These are phyloP conservation scores for Pholis gunnellus DNA, from an alignment of 2,113 vertebrate species.

Conservation along the genomic window DNA sequence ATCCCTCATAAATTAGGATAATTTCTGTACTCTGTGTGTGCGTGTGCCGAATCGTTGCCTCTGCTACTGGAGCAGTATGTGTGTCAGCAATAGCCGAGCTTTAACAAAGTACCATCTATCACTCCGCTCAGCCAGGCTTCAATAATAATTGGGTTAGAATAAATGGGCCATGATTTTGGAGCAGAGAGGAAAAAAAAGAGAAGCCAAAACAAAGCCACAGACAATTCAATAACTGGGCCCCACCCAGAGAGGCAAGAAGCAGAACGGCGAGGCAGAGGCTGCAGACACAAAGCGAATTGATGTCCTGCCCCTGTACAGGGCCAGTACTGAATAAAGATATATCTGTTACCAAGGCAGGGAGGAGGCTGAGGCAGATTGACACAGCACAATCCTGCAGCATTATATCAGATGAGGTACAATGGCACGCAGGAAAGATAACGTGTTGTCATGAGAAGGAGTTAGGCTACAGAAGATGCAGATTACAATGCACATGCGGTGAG, in stretches of 20 bases:
- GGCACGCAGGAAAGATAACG: constrained; percentile 17
- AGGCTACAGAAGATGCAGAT: neutral
- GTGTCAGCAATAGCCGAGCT: constrained; percentile 66
- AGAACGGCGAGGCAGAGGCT: constrained; percentile 56
- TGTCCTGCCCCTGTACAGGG: constrained; percentile 61
- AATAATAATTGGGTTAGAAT: constrained; percentile 82
- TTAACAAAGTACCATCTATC: constrained; percentile 78
- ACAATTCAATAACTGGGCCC: constrained; percentile 72
- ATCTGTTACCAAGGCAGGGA: constrained; percentile 62
- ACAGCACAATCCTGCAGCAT: constrained; percentile 57
- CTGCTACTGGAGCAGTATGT: constrained; percentile 46
- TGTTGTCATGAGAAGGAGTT: constrained; percentile 4
- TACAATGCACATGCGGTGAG: neutral
- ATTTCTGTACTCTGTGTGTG: constrained; percentile 55
- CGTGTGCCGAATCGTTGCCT: constrained; percentile 40
- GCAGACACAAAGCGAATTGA: constrained; percentile 72
- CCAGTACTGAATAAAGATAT: constrained; percentile 72
- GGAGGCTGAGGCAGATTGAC: constrained; percentile 56
- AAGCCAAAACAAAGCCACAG: constrained; percentile 69
- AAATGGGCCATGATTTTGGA: constrained; percentile 82
- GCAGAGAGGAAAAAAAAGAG: constrained; percentile 52
- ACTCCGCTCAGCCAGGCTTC: constrained; percentile 78
- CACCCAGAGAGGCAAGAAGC: constrained; percentile 60
- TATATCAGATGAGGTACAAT: constrained; percentile 38
- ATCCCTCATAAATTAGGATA: constrained; percentile 76